Percentiles rank a stretch among this genome's conserved stretches.
phyloP scores from a whole-genome alignment of 2,888 invertebrate species.

The Plutella xylostella region DNA sequence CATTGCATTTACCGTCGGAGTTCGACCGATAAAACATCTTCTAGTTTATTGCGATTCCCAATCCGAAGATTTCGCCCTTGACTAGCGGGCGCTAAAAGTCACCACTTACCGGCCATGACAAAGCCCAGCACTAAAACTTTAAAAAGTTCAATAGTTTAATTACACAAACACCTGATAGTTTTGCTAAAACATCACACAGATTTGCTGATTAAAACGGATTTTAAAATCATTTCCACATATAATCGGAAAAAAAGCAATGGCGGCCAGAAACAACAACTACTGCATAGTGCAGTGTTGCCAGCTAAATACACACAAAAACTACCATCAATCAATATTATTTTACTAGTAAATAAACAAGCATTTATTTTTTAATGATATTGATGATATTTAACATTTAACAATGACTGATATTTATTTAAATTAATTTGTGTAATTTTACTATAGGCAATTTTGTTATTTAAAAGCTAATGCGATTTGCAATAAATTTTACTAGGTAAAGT shows the following conservation, averaged over 20 bases:
- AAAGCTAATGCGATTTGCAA: too few species aligned
- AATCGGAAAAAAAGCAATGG: conserved; percentile 68
- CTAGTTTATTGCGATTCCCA: conserved; percentile 66
- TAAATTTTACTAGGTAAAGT: too few species aligned
- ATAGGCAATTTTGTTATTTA: too few species aligned
- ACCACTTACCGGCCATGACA: conserved; percentile 87
- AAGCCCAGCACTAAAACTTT: conserved; percentile 70
- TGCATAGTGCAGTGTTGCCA: conserved; percentile 57
- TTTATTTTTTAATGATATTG: too few species aligned
- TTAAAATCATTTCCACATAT: conserved; percentile 67
- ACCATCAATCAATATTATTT: too few species aligned
- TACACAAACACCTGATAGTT: conserved; percentile 64
- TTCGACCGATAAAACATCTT: conserved; percentile 72
- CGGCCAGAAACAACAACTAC: conserved; percentile 64
- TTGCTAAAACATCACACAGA: conserved; percentile 68
- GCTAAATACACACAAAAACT: conserved; percentile 25
- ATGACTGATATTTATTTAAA: too few species aligned
- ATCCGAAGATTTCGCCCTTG: conserved; percentile 68
- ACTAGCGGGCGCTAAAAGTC: conserved; percentile 68
- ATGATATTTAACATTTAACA: too few species aligned
- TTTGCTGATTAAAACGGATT: conserved; percentile 71
- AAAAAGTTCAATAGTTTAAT: conserved; percentile 64
- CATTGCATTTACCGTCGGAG: conserved; percentile 71
- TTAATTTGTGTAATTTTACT: too few species aligned
- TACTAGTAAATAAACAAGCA: too few species aligned